Conservation (phyloP, 35 echinoderm and acorn worm species). For the Amphiura filiformis region DNA sequence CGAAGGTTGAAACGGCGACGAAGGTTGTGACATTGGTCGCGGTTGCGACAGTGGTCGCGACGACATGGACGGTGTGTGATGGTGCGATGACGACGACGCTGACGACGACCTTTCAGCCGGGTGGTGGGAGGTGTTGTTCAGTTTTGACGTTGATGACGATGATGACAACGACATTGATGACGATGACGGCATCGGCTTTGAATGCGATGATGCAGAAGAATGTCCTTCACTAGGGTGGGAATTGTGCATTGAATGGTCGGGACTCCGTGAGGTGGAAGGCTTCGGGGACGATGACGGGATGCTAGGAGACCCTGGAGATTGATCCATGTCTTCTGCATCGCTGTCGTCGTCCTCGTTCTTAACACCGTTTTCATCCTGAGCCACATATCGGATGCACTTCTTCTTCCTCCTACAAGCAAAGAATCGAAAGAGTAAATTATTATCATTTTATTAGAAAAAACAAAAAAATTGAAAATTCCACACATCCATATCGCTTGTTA, state of each 20-base stretch:
- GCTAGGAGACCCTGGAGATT: constrained; percentile 4
- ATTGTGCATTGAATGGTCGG: neutral
- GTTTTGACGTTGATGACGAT: constrained; percentile 17
- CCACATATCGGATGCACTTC: constrained; percentile 94
- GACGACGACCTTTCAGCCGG: neutral
- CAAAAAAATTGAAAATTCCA: neutral
- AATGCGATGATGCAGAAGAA: constrained; percentile 3
- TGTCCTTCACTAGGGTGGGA: constrained; percentile 2
- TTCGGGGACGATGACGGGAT: neutral
- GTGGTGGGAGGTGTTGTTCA: constrained; percentile 23
- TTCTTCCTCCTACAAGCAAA: constrained; percentile 88
- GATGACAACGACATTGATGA: constrained; percentile 18
- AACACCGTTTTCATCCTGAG: constrained; percentile 73
- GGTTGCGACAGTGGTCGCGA: constrained; percentile 41
- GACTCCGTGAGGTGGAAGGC: constrained; percentile 13
- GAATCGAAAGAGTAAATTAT: neutral
- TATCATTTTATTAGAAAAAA: neutral
- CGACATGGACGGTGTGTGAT: constrained; percentile 26
- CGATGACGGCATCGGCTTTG: constrained; percentile 13
- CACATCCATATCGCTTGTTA: neutral
- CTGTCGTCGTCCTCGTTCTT: constrained; percentile 71
- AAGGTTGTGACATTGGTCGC: constrained; percentile 34
- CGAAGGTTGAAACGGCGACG: constrained; percentile 20
- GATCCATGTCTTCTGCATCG: constrained; percentile 55
- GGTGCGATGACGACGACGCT: constrained; percentile 60